phyloP scores from a whole-genome alignment of 2,888 invertebrate genomes.

The Xanthia icteritia region DNA sequence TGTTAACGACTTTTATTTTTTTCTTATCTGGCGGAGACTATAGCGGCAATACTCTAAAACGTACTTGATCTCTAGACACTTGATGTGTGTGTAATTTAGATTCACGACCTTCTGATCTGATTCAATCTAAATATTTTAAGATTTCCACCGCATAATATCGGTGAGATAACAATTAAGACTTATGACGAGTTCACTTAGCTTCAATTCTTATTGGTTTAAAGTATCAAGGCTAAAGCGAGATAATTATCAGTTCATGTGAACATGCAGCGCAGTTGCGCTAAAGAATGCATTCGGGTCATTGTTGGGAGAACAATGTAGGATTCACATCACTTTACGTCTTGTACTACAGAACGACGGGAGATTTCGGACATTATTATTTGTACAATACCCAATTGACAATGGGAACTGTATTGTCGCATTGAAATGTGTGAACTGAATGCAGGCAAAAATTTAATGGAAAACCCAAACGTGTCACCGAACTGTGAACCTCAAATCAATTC shows the following conservation, averaged over 20 bases:
- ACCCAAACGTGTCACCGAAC: constrained; percentile 17
- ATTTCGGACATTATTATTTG: constrained; percentile 65
- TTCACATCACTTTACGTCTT: constrained; percentile 67
- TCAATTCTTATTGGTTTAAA: constrained; percentile 55
- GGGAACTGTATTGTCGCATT: constrained; percentile 62
- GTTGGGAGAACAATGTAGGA: constrained; percentile 69
- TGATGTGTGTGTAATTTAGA: too few relatives aligned
- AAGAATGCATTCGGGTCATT: constrained; percentile 74
- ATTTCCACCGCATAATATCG: constrained; percentile 37
- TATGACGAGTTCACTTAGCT: constrained; percentile 52
- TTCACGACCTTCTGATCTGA: constrained; percentile 23
- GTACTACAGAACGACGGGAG: constrained; percentile 60
- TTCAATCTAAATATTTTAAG: constrained; percentile 12
- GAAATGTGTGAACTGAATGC: constrained; percentile 63
- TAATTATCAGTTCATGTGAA: constrained; percentile 65
- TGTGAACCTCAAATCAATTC: constrained; percentile 15
- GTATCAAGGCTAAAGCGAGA: constrained; percentile 65
- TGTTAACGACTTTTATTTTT: too few relatives aligned
- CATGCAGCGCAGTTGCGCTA: constrained; percentile 69
- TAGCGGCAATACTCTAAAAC: too few relatives aligned
- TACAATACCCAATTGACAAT: constrained; percentile 66
- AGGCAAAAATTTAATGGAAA: constrained; percentile 38
- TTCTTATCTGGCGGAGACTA: too few relatives aligned
- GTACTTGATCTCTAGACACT: too few relatives aligned
- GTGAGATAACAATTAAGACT: constrained; percentile 48